These are phyloP conservation scores for Hydropsyche betteni DNA, from an alignment of 2,888 invertebrate species.

Conservation along the genomic window DNA sequence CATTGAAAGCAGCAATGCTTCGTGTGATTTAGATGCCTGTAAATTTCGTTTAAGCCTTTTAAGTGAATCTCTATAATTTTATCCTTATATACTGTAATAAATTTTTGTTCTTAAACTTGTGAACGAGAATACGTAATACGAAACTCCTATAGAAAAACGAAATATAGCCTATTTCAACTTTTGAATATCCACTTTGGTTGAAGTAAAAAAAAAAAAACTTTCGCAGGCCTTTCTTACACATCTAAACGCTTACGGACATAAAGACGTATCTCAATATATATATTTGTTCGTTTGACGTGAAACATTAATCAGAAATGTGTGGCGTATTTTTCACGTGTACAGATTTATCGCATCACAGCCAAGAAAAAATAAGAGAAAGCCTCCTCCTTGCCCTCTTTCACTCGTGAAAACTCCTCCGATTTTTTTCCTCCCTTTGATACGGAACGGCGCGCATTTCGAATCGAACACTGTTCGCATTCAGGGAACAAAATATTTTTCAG, in stretches of 20 bases:
- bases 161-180: conserved; percentile 31
- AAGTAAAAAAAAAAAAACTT: conserved; percentile 24
- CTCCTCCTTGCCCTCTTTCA: no score
- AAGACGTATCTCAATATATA: conserved; percentile 21
- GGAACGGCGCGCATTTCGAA: conserved; percentile 28
- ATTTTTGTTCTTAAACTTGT: conserved; percentile 24
- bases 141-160: conserved; percentile 24
- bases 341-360: conserved; percentile 20
- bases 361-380: conserved; percentile 15
- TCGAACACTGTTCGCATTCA: conserved; percentile 30
- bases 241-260: conserved; percentile 9
- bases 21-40: conserved; percentile 20
- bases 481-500: conserved; percentile 47
- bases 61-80: conserved; percentile 23
- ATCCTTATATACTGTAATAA: conserved; percentile 15
- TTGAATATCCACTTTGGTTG: conserved; percentile 13
- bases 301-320: conserved; percentile 30
- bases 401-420: neutral
- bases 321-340: conserved; percentile 31
- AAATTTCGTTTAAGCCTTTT: conserved; percentile 29
- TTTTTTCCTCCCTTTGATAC: conserved; percentile 12
- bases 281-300: conserved; percentile 32
- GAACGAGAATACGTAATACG: conserved; percentile 26
- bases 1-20: neutral
- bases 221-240: conserved; percentile 6